Evolutionary conservation across 2,888 invertebrate genomes (phyloP).

Genomic region (Zygogramma bicolorata): DNA sequence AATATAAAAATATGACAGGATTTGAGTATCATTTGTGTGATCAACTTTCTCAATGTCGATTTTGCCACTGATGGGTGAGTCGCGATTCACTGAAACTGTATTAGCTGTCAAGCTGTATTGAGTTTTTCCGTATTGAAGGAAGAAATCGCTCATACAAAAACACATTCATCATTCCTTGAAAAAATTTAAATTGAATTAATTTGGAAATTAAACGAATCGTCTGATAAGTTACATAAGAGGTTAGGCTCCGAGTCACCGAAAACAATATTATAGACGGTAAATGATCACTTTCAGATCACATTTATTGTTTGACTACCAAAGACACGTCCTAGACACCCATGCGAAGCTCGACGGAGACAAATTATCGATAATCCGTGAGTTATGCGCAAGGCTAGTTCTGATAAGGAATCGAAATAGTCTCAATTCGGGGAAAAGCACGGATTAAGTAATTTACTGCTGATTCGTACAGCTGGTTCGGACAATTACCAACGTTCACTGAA

Average conservation of each 20-base stretch:
- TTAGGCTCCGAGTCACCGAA: neutral
- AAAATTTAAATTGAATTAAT: neutral
- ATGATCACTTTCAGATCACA: neutral
- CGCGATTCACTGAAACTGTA: no score
- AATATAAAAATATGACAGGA: no score
- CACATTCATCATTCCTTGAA: neutral
- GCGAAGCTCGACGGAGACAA: neutral
- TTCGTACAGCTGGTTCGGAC: conserved; percentile 59
- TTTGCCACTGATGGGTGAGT: no score
- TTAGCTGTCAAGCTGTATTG: no score
- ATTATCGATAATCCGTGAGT: neutral
- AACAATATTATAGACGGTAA: no score
- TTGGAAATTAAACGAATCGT: neutral
- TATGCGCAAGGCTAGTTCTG: conserved; percentile 26
- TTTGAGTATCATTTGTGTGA: no score
- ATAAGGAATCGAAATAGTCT: conserved; percentile 37
- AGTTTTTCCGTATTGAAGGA: no score
- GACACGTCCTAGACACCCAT: neutral
- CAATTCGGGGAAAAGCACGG: conserved; percentile 57
- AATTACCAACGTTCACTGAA: conserved; percentile 53
- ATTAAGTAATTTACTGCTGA: conserved; percentile 62
- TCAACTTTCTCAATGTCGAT: no score
- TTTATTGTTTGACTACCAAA: neutral
- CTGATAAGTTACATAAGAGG: no score
- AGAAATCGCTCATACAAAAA: neutral